Evolutionary conservation across 2,113 vertebrate species (phyloP), one percentile per base, ranked within the genome.

Genomic region (Scartelaos histophorus): DNA sequence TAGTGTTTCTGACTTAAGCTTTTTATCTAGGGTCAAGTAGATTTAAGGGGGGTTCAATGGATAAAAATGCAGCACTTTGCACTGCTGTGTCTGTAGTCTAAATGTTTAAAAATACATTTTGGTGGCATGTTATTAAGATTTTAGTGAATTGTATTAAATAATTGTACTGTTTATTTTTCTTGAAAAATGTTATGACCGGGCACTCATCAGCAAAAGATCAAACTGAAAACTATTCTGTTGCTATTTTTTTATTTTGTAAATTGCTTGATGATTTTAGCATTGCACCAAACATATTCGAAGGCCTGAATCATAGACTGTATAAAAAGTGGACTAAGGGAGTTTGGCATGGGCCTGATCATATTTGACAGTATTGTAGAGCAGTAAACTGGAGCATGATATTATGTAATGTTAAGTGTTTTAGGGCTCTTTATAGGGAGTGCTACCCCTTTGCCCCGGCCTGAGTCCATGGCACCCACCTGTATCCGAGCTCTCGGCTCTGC

Each of bases 401-500:
- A 25, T 19, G 60, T 73, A 46, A 45, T 72, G 56, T 45, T 5
- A 58, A 24, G 56, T 58, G 56, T 58, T 58, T 22, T 11, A 22
- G 56, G 56, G 13, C 58, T 6, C 16, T 51, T 49, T 65, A 22
- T 65, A 75, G 1, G 10, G 38, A 43, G 35, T 1, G 3, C 75
- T 77, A 79, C 71, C 69, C 49, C 38, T 57, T 34, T 7, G 61
- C 71, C 74, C 79, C 73, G 29, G 13, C 16, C 11, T 74, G 35
- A 4, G 22, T 71, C 77, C 81, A 71, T 75, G 80, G 70, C 88
- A 91, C 91, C 85, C 93, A 97, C 98, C 98, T 98, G 90, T 98
- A 99, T 87, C 98, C 98, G 82, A 98, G 89, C 43, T 92, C 94
- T 75, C 95, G 90, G 5, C 97, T 98, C 87, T 98, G 95, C 69